These are phyloP conservation scores for Arrhopalites spinosus DNA, from an alignment of 2,888 invertebrate genomes.

Conservation along the genomic window DNA sequence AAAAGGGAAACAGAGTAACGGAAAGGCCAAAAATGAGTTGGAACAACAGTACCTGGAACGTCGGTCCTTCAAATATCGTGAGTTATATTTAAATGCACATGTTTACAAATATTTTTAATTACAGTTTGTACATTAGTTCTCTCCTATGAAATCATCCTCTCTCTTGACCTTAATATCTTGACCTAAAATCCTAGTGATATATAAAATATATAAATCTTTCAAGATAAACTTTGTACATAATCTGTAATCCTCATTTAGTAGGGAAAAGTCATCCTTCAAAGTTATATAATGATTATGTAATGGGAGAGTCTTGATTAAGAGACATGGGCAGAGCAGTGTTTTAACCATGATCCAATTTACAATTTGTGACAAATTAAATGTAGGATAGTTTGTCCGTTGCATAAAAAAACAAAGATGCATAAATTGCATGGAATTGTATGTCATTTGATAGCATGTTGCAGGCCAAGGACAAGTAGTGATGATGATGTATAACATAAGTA, in stretches of 20 bases:
- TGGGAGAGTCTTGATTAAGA: no score
- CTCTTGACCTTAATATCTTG: background rate
- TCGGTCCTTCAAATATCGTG: conserved; percentile 3
- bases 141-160: no score
- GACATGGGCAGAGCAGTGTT: no score
- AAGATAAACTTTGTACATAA: background rate
- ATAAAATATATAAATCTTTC: background rate
- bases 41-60: background rate
- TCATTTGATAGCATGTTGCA: background rate
- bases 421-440: background rate
- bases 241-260: background rate
- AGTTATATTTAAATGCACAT: background rate
- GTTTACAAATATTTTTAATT: background rate
- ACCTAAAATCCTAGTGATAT: background rate
- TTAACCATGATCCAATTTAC: no score
- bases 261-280: no score
- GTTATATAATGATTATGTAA: no score
- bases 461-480: conserved; percentile 5
- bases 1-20: conserved; percentile 3
- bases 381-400: no score
- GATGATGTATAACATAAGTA: no score
- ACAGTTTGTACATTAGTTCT: background rate
- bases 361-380: no score
- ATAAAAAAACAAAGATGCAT: no score
- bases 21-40: background rate